Conservation (phyloP, 2,888 invertebrate genomes). For the Lordiphosa fenestrarum region DNA sequence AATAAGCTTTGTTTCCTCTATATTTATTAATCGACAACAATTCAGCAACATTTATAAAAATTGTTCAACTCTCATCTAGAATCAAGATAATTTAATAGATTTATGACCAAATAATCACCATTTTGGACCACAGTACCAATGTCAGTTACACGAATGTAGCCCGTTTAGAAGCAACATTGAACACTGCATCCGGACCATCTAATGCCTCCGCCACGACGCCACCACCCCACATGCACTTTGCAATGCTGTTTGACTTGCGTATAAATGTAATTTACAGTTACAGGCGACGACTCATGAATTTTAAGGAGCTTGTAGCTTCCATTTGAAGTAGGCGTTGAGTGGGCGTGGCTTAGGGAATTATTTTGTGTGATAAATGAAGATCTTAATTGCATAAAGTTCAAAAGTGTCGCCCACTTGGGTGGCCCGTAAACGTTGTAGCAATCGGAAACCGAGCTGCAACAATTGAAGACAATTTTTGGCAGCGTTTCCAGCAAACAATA, state of each 20-base stretch:
- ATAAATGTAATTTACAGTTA: slow-evolving; percentile 69
- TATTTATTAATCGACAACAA: too few species aligned
- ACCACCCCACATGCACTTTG: slow-evolving; percentile 30
- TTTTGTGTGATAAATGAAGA: slow-evolving; percentile 19
- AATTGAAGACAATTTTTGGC: slow-evolving; percentile 21
- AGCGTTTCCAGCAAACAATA: slow-evolving; percentile 6
- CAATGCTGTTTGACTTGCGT: slow-evolving; percentile 65
- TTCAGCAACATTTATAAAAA: too few species aligned
- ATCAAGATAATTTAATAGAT: too few species aligned
- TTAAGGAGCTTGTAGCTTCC: slow-evolving; percentile 48
- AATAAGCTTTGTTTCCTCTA: too few species aligned
- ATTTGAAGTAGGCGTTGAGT: slow-evolving; percentile 10
- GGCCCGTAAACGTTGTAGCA: slow-evolving; percentile 10
- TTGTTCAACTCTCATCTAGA: too few species aligned
- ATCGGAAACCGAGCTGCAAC: slow-evolving; percentile 11
- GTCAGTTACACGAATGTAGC: slow-evolving; percentile 30
- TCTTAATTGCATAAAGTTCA: background rate
- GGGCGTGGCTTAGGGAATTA: slow-evolving; percentile 52
- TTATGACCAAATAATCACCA: too few species aligned
- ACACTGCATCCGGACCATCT: slow-evolving; percentile 24
- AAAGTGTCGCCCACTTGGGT: background rate
- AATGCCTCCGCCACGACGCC: background rate
- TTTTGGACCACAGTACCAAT: too few species aligned
- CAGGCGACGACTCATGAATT: slow-evolving; percentile 67
- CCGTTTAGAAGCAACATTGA: slow-evolving; percentile 32